Evolutionary conservation across 35 echinoderm and acorn worm species (phyloP).

Genomic region (Apostichopus parvimensis): DNA sequence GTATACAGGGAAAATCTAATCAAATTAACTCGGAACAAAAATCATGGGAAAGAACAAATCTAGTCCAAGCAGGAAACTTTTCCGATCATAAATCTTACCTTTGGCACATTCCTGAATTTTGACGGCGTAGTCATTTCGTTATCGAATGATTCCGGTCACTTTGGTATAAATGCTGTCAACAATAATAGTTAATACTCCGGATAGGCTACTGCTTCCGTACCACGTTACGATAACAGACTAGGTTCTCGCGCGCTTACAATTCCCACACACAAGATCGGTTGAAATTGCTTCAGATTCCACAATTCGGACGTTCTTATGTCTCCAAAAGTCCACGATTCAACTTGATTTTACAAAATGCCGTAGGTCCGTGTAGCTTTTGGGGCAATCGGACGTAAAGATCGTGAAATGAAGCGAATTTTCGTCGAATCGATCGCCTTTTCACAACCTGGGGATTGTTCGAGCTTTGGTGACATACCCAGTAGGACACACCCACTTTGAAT

Average conservation of each 20-base stretch:
- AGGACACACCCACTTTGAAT: constrained; percentile 52
- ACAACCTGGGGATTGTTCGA: background rate
- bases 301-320: background rate
- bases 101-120: constrained; percentile 93
- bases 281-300: background rate
- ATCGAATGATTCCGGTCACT: background rate
- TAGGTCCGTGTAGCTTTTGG: background rate
- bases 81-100: constrained; percentile 59
- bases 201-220: constrained; percentile 21
- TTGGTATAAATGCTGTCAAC: background rate
- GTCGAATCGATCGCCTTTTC: constrained; percentile 40
- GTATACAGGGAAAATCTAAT: too few species aligned
- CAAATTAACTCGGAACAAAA: too few species aligned
- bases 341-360: background rate
- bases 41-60: too few species aligned
- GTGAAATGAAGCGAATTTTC: constrained; percentile 46
- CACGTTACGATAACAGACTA: constrained; percentile 25
- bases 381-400: constrained; percentile 43
- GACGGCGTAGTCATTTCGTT: constrained; percentile 80
- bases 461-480: constrained; percentile 31
- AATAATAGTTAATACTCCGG: background rate
- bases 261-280: background rate
- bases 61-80: too few species aligned
- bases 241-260: constrained; percentile 12
- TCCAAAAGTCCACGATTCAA: background rate